Conservation (phyloP, 2,113 vertebrate genomes). For the Melanocharis versteri region DNA sequence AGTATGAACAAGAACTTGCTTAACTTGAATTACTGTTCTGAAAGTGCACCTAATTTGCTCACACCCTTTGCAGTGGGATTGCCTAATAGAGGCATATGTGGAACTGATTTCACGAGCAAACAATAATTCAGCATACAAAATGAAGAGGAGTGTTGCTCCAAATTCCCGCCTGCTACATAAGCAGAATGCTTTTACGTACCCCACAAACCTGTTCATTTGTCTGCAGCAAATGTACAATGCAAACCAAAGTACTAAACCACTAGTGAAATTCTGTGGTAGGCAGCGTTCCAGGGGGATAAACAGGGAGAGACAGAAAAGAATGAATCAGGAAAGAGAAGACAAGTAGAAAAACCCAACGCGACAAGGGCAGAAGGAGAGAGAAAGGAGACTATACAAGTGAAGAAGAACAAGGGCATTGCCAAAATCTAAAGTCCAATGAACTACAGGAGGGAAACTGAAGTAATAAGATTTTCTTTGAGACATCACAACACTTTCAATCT, state of each 20-base stretch:
- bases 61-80: not conserved
- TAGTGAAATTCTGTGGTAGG: not conserved
- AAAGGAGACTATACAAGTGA: not conserved
- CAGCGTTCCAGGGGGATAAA: not conserved
- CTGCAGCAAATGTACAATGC: slow-evolving; percentile 22
- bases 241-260: not conserved
- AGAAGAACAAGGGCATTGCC: not conserved
- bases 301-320: not conserved
- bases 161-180: not conserved
- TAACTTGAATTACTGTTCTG: not conserved
- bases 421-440: not conserved
- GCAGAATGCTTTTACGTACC: not conserved
- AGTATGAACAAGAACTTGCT: not conserved
- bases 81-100: slow-evolving; percentile 30
- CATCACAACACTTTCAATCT: not conserved
- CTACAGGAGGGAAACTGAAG: not conserved
- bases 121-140: slow-evolving; percentile 13
- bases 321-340: not conserved
- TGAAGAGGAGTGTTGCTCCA: slow-evolving; percentile 23
- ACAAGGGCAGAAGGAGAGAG: not conserved
- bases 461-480: not conserved
- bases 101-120: slow-evolving; percentile 43
- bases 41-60: not conserved
- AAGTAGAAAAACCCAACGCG: not conserved
- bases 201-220: slow-evolving; percentile 35